phyloP scores from a whole-genome alignment of 2,797 vertebrate species.

The Syngnathus rostellatus region DNA sequence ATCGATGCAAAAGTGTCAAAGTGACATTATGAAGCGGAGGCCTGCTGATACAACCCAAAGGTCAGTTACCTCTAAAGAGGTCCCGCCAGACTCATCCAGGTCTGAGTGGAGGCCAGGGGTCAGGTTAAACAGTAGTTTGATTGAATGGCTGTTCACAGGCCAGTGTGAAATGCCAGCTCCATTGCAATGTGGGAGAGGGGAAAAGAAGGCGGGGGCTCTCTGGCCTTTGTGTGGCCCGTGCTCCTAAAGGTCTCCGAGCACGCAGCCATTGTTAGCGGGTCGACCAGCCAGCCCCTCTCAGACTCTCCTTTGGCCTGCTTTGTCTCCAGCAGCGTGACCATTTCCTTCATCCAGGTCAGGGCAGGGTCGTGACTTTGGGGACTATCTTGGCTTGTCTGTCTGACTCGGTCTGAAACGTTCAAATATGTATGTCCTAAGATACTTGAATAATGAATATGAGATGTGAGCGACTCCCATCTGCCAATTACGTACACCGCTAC shows the following conservation, averaged over 20 bases:
- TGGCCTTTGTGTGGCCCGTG: slow-evolving; percentile 69
- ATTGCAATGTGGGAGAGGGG: slow-evolving; percentile 67
- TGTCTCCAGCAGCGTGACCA: slow-evolving; percentile 71
- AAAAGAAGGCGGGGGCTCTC: slow-evolving; percentile 55
- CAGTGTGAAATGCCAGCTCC: slow-evolving; percentile 77
- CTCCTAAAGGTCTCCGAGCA: slow-evolving; percentile 69
- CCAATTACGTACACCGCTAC: too few species aligned
- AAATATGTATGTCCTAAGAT: background rate
- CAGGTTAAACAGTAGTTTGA: slow-evolving; percentile 78
- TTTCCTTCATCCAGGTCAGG: slow-evolving; percentile 77
- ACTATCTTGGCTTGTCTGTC: slow-evolving; percentile 58
- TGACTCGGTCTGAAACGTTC: slow-evolving; percentile 4
- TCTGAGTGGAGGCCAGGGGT: slow-evolving; percentile 65
- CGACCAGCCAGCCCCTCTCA: slow-evolving; percentile 69
- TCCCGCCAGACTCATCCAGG: slow-evolving; percentile 53
- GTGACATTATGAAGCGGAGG: background rate
- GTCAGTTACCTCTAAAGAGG: slow-evolving; percentile 35
- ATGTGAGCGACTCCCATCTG: too few species aligned
- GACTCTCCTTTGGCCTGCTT: slow-evolving; percentile 72
- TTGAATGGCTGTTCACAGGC: slow-evolving; percentile 75
- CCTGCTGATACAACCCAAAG: background rate
- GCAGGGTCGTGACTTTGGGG: slow-evolving; percentile 77
- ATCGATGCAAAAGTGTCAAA: too few species aligned
- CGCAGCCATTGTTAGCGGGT: slow-evolving; percentile 66
- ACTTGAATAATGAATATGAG: too few species aligned